These are phyloP conservation scores for Xanthorhoe designata DNA, from an alignment of 2,888 invertebrate species.

Conservation along the genomic window DNA sequence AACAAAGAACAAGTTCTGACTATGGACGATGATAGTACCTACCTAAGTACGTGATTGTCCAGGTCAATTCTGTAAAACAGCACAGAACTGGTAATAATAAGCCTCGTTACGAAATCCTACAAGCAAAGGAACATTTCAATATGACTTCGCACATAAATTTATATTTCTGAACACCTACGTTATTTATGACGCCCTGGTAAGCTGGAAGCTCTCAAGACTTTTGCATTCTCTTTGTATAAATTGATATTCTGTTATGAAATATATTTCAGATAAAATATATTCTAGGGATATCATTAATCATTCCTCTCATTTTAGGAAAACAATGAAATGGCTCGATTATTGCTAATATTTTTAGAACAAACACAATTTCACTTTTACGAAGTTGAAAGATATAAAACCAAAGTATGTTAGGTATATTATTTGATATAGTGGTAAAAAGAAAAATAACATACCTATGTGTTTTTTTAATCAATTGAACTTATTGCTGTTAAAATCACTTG, in stretches of 20 bases:
- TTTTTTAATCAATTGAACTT: no score
- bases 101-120: neutral
- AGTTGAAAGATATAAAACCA: no score
- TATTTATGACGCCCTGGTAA: neutral
- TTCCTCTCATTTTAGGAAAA: neutral
- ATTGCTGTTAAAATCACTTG: no score
- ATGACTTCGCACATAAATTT: neutral
- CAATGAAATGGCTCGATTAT: constrained; percentile 5
- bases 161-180: neutral
- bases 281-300: neutral
- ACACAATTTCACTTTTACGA: neutral
- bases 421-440: no score
- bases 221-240: neutral
- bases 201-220: neutral
- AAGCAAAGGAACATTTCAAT: neutral
- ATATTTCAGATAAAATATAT: constrained; percentile 1
- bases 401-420: no score
- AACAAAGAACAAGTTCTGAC: no score
- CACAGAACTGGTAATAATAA: neutral
- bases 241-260: neutral
- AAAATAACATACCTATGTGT: no score
- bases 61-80: no score
- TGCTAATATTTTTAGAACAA: neutral
- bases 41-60: no score
- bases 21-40: no score